Conservation (phyloP, 2,797 vertebrate genomes). For the Hephaestus fuliginosus region DNA sequence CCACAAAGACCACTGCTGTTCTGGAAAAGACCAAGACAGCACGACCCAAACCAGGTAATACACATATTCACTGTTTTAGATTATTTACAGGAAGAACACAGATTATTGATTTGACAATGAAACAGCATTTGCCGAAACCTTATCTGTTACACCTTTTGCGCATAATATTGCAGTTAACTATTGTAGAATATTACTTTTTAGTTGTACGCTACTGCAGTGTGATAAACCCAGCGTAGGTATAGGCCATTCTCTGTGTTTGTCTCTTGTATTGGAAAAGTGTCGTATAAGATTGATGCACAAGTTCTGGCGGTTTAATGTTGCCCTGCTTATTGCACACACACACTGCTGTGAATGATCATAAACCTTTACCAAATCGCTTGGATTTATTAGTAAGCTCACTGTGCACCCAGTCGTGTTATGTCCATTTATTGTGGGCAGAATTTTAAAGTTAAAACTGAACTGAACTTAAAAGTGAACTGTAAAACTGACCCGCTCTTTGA, state of each 20-base stretch:
- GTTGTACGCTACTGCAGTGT: slow-evolving; percentile 22
- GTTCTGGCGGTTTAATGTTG: slow-evolving; percentile 14
- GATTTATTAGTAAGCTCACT: slow-evolving; percentile 16
- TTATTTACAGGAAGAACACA: not conserved
- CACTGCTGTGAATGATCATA: slow-evolving; percentile 13
- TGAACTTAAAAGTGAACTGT: not conserved
- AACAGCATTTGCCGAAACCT: slow-evolving; percentile 2
- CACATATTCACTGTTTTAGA: not conserved
- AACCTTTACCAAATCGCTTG: slow-evolving; percentile 21
- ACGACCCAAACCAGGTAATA: slow-evolving; percentile 82
- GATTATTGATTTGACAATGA: slow-evolving; percentile 32
- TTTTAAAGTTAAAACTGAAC: not conserved
- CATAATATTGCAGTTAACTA: slow-evolving; percentile 14
- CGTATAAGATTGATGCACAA: slow-evolving; percentile 8
- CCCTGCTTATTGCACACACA: slow-evolving; percentile 26
- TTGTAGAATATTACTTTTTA: slow-evolving; percentile 40
- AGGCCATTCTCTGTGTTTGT: slow-evolving; percentile 18
- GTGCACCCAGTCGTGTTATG: not conserved
- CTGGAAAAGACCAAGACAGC: slow-evolving; percentile 49
- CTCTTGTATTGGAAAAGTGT: slow-evolving; percentile 17
- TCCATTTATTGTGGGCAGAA: slow-evolving; percentile 11
- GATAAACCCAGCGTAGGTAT: slow-evolving; percentile 33
- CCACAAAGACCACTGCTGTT: slow-evolving; percentile 28
- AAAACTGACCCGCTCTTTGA: not conserved
- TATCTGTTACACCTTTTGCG: not conserved